Evolutionary conservation across 2,113 vertebrate species (phyloP), one percentile per base, ranked within the genome.

Genomic region (Thamnophis sirtalis): DNA sequence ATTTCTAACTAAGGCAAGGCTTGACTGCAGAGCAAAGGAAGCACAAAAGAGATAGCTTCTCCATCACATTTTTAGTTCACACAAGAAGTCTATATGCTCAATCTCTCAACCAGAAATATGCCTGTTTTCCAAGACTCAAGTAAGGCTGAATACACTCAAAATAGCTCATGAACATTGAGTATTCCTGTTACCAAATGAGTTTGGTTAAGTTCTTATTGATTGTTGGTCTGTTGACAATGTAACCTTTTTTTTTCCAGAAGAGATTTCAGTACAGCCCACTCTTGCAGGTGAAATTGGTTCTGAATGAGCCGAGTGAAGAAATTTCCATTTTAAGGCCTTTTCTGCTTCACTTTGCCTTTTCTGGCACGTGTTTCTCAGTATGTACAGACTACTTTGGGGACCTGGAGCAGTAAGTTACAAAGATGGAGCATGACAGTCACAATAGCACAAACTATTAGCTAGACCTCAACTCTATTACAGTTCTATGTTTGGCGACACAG

Each of bases 341-440:
- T 96, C 95, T 97, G 95, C 94, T 97, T 96, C 96, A 94, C 95
- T 96, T 96, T 94, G 96, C 95, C 94, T 97, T 97, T 95, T 96
- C 93, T 95, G 95, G 94, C 96, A 96, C 93, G 96, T 96, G 90
- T 96, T 91, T 94, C 96, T 95, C 93, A 95, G 94, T 96, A 96
- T 89, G 96, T 92, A 86, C 88, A 97, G 96, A 94, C 97, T 97
- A 97, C 97, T 98, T 98, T 98, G 96, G 97, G 97, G 98, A 98
- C 97, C 96, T 97, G 96, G 87, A 96, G 97, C 97, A 97, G 97
- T 98, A 98, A 98, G 98, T 98, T 98, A 98, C 98, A 98, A 96
- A 98, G 98, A 98, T 98, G 97, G 98, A 98, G 98, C 97, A 98
- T 98, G 98, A 98, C 98, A 98, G 98, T 98, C 98, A 98, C 97